Evolutionary conservation across 2,888 invertebrate genomes (phyloP).

Genomic region (Drosophila suboccidentalis): DNA sequence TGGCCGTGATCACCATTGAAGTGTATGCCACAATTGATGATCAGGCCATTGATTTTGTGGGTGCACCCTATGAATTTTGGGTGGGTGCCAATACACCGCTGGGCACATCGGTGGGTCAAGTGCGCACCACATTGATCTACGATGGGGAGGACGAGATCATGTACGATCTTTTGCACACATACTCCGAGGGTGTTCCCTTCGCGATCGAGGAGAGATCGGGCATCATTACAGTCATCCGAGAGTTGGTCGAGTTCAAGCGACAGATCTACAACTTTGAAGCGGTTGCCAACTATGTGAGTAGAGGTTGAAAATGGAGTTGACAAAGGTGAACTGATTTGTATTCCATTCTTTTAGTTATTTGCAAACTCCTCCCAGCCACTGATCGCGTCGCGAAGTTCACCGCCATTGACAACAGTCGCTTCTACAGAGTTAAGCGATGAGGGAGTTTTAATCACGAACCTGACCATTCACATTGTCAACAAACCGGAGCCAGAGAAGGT

Average conservation of each 20-base stretch:
- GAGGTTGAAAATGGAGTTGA: accelerated
- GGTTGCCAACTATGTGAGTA: constrained; percentile 88
- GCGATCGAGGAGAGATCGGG: constrained; percentile 95
- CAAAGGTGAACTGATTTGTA: neutral
- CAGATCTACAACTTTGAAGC: constrained; percentile 93
- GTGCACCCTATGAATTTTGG: constrained; percentile 96
- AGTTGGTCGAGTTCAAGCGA: constrained; percentile 89
- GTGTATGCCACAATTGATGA: constrained; percentile 87
- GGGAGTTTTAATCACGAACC: constrained; percentile 91
- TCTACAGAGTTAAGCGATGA: constrained; percentile 86
- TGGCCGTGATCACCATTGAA: constrained; percentile 94
- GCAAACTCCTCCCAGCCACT: constrained; percentile 80
- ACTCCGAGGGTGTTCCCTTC: constrained; percentile 96
- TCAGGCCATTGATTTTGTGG: constrained; percentile 91
- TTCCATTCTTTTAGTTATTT: constrained; percentile 69
- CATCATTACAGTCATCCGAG: constrained; percentile 93
- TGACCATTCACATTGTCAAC: constrained; percentile 93
- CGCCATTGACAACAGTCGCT: constrained; percentile 78
- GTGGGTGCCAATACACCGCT: constrained; percentile 94
- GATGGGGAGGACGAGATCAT: constrained; percentile 88
- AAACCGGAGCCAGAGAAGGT: constrained; percentile 89
- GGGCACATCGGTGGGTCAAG: constrained; percentile 94
- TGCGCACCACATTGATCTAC: constrained; percentile 90
- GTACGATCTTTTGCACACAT: constrained; percentile 93
- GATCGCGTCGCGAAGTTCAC: constrained; percentile 71